These are phyloP conservation scores for Campoletis raptor DNA, from an alignment of 2,888 invertebrate species.

Conservation along the genomic window DNA sequence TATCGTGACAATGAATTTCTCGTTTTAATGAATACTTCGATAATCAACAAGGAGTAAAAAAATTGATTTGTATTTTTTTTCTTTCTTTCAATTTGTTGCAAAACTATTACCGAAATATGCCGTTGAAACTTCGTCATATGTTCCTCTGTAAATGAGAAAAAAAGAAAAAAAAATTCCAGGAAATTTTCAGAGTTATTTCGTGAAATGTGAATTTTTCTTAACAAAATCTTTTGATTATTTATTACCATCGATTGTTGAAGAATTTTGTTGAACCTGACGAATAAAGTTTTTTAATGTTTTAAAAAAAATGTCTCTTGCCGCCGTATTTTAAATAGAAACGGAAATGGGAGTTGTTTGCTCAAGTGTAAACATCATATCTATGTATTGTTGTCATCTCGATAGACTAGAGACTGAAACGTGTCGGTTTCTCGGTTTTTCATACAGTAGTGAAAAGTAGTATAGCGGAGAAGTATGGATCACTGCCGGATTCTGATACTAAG, in stretches of 20 bases:
- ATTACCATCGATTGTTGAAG: neutral
- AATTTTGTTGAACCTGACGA: neutral
- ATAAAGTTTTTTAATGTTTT: neutral
- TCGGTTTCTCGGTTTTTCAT: neutral
- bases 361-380: constrained; percentile 10
- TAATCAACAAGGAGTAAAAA: no score
- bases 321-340: constrained; percentile 12
- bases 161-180: no score
- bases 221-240: no score
- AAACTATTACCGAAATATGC: no score
- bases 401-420: constrained; percentile 21
- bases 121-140: no score
- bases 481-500: constrained; percentile 9
- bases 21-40: no score
- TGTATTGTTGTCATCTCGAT: neutral
- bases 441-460: constrained; percentile 14
- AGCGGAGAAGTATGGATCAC: constrained; percentile 16
- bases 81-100: no score
- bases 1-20: no score
- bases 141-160: no score
- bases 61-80: no score
- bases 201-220: no score
- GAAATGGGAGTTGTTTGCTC: constrained; percentile 20
- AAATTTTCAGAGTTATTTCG: no score
- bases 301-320: neutral